phyloP scores from a whole-genome alignment of 2,888 invertebrate genomes.

The Scaptodrosophila latifasciaeformis region DNA sequence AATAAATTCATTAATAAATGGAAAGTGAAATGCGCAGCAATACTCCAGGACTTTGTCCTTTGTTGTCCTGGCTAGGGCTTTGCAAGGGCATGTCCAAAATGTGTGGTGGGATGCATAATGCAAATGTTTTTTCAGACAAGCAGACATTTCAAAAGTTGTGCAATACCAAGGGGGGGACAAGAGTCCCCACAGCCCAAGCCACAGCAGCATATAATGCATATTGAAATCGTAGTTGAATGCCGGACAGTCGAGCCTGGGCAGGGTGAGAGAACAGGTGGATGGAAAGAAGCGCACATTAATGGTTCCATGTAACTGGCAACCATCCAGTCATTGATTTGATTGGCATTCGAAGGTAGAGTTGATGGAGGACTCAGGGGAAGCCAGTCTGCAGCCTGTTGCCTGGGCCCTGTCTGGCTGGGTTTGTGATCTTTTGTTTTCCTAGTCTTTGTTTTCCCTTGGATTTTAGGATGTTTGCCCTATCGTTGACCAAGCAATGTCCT shows the following conservation, averaged over 20 bases:
- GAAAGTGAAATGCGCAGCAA: conserved; percentile 35
- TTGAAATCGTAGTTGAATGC: conserved; percentile 32
- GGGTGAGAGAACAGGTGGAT: conserved; percentile 19
- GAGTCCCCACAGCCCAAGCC: background rate
- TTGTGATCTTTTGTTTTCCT: conserved; percentile 38
- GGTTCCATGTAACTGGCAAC: conserved; percentile 23
- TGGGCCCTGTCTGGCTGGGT: conserved; percentile 15
- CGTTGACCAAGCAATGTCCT: conserved; percentile 28
- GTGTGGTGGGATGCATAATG: conserved; percentile 25
- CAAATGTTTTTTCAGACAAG: conserved; percentile 22
- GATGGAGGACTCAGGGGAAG: background rate
- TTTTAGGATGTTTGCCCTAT: conserved; percentile 45
- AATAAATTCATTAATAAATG: conserved; percentile 53
- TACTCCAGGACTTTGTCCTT: conserved; percentile 18
- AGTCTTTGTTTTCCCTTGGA: conserved; percentile 27
- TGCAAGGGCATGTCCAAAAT: no score
- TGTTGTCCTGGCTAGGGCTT: conserved; percentile 32
- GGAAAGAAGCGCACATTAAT: conserved; percentile 31
- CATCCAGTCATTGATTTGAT: conserved; percentile 29
- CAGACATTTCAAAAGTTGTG: conserved; percentile 10
- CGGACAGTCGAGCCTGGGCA: conserved; percentile 5
- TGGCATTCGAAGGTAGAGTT: conserved; percentile 12
- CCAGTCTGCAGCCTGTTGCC: conserved; percentile 41
- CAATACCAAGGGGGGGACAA: conserved; percentile 3
- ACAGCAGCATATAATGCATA: conserved; percentile 31